Percentiles rank a stretch among this genome's conserved stretches.
phyloP scores from a whole-genome alignment of 2,888 invertebrate genomes.

The Azorinus chamasolen region DNA sequence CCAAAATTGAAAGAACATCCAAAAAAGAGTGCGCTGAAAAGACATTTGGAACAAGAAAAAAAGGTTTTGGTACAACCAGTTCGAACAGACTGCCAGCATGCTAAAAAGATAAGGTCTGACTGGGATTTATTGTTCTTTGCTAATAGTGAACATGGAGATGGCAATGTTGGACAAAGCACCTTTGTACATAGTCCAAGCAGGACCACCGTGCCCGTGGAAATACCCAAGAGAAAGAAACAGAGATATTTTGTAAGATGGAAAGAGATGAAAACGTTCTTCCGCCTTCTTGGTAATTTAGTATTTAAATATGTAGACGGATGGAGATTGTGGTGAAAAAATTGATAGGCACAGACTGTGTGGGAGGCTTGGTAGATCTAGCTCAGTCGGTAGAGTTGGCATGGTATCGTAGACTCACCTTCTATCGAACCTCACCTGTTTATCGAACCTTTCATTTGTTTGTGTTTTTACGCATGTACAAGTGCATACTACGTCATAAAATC shows the following conservation, averaged over 20 bases:
- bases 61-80: conserved; percentile 48
- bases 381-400: no score
- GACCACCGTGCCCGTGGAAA: not conserved
- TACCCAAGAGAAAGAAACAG: conserved; percentile 46
- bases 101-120: conserved; percentile 51
- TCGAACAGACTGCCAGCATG: conserved; percentile 13
- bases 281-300: conserved; percentile 70
- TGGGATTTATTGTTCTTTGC: conserved; percentile 58
- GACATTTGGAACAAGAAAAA: conserved; percentile 53
- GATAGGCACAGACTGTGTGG: no score
- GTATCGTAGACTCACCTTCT: no score
- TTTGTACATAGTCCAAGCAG: not conserved
- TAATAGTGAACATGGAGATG: not conserved
- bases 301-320: no score
- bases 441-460: no score
- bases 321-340: no score
- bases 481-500: no score
- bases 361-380: no score
- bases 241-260: conserved; percentile 76
- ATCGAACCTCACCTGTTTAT: no score
- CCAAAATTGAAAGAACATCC: no score
- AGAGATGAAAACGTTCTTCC: conserved; percentile 82
- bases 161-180: conserved; percentile 2
- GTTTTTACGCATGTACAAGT: no score
- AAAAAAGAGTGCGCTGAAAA: conserved; percentile 29